A percentile compares a stretch with the other conserved stretches of the same genome.
phyloP scores from a whole-genome alignment of 2,797 vertebrate genomes.

The Tenualosa ilisha region DNA sequence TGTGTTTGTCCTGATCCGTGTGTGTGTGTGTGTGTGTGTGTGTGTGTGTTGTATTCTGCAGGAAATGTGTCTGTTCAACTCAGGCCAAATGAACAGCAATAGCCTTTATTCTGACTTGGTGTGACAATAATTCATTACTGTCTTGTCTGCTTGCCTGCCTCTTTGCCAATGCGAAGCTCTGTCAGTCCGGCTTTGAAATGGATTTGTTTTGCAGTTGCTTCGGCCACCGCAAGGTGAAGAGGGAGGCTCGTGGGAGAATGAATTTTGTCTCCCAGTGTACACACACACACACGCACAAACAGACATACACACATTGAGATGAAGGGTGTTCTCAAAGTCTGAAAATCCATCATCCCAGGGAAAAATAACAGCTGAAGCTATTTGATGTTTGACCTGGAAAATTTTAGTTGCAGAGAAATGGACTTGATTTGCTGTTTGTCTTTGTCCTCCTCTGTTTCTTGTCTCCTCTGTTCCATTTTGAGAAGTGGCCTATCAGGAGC shows the following conservation, averaged over 20 bases:
- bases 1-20: not conserved
- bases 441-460: slow-evolving; percentile 35
- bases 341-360: slow-evolving; percentile 24
- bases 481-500: slow-evolving; percentile 44
- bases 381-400: slow-evolving; percentile 38
- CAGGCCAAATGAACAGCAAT: slow-evolving; percentile 36
- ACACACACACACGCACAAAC: not conserved
- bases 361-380: slow-evolving; percentile 39
- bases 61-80: slow-evolving; percentile 30
- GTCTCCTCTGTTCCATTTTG: slow-evolving; percentile 49
- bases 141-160: slow-evolving; percentile 20
- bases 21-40: not conserved
- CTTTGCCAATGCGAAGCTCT: slow-evolving; percentile 20
- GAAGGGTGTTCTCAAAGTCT: slow-evolving; percentile 31
- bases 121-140: slow-evolving; percentile 42
- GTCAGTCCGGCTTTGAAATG: slow-evolving; percentile 20
- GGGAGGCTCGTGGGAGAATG: slow-evolving; percentile 20
- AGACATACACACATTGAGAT: slow-evolving; percentile 23
- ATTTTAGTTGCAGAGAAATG: slow-evolving; percentile 39
- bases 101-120: slow-evolving; percentile 31
- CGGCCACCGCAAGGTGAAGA: slow-evolving; percentile 19
- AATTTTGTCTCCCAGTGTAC: slow-evolving; percentile 11
- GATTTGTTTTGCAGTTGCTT: slow-evolving; percentile 20
- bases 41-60: not conserved
- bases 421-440: slow-evolving; percentile 11